Conservation (phyloP, 2,888 invertebrate species). For the Eilema caniola region DNA sequence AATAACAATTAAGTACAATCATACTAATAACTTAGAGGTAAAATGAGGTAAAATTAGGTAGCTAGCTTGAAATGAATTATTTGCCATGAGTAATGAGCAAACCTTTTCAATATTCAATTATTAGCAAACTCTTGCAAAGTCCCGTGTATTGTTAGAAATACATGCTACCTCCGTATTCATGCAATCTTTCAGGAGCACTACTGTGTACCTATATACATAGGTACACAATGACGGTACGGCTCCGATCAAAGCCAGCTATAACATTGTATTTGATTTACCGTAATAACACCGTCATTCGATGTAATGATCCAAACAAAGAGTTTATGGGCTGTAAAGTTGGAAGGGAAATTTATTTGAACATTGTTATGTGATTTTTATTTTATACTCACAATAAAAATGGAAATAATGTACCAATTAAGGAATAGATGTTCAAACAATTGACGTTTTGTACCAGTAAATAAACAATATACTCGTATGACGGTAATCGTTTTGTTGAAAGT, state of each 20-base stretch:
- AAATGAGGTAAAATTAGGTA: no score
- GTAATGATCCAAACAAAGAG: slow-evolving; percentile 13
- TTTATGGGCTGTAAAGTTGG: slow-evolving; percentile 11
- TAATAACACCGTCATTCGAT: background rate
- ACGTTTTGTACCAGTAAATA: background rate
- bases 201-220: background rate
- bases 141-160: background rate
- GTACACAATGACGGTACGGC: background rate
- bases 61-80: background rate
- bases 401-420: slow-evolving; percentile 2
- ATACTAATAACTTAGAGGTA: background rate
- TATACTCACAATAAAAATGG: background rate
- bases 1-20: no score
- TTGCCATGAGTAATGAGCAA: background rate
- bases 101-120: background rate
- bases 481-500: background rate
- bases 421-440: background rate
- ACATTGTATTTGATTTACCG: slow-evolving; percentile 6
- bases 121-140: background rate
- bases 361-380: slow-evolving; percentile 5
- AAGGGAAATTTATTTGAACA: slow-evolving; percentile 9
- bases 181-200: background rate
- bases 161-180: background rate
- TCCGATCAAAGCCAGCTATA: background rate
- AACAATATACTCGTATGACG: background rate